Base-by-base conservation (phyloP, 2,113 vertebrate genomes). In the Oryzias javanicus region DNA sequence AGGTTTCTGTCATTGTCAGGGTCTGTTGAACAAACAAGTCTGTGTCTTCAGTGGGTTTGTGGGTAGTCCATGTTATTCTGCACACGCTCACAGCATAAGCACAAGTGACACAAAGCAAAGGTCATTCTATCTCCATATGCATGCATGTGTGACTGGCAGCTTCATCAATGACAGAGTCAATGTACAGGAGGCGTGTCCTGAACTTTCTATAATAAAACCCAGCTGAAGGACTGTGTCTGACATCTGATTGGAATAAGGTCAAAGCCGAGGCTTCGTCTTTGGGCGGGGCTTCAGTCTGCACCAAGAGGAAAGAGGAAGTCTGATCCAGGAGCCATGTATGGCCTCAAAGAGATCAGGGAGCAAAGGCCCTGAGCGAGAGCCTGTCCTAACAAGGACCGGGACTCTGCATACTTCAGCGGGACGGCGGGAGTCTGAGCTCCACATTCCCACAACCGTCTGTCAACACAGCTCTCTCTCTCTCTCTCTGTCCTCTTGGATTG, bases 181-280 rank as follows among this genome's bases (percentile, higher is more conserved):
- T 49, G 68, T 19, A 64, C 49, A 22, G 17, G 19, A 71, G 6
- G 48, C 27, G 22, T 40, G 70, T 64, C 68, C 55, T 64, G 5
- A 29, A 55, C 55, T 66, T 72, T 69, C 20, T 70, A 56, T 49
- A 80, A 75, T 78, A 73, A 80, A 80, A 60, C n/a, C 18, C 18
- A 22, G 47, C 59, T 49, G 35, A 12, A 42, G 25, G n/a, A 25
- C 20, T 47, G n/a, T 14, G 3, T 5, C 41, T 2, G 1, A 3
- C 7, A 45, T 6, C 13, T 41, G 42, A 24, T 42, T 42, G 20
- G 20, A 24, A 19, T 12, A 18, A 8, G 46, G 46, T 47, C n/a
- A 47, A 47, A 18, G 16, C n/a, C 12, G 42, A 44, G 46, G 19
- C 46, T 18, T 47, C 19, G 6, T 44, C 14, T 16, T 44, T 8